Base-by-base conservation (phyloP, 2,113 vertebrate genomes). In the Delphinus delphis region DNA sequence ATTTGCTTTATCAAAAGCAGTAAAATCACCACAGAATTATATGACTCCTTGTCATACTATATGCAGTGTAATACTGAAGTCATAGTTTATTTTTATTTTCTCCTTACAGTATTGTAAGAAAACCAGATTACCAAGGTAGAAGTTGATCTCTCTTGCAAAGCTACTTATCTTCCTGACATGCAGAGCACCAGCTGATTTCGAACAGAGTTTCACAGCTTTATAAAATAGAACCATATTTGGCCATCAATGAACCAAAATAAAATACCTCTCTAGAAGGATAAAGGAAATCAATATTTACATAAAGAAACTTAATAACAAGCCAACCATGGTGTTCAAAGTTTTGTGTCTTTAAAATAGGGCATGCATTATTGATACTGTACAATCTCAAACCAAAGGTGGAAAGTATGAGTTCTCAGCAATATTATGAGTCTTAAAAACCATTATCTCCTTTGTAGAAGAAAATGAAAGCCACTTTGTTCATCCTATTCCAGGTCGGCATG, bases 251-350 rank as follows among this genome's bases (percentile, higher is more conserved):
- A 74, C 79, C 38, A 94, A 95, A 95, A 92, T 82, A 28, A 97
- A 97, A 86, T 89, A 8, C 95, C 71, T 86, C 76, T 90, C 71
- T 83, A 20, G 47, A 97, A 96, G 60, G 44, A 76, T 47, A 90
- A 96, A 73, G n/a, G 31, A 91, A 96, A 96, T 79, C 55, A 90
- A 28, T 80, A 93, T 96, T 96, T 53, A 97, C 81, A 95, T 50
- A 73, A 77, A 97, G 65, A 92, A 89, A 63, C 50, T 60, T 80
- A 93, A 63, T 92, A 93, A 92, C 26, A 68, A 90, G 26, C 26
- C 67, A 95, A 62, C 50, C 17, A 63, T 9, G 23, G 14, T 55
- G 28, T 47, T 91, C 88, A 81, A 80, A 86, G 10, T n/a, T 93
- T 53, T 8, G 15, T 21, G 20, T 38, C 20, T 47, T 50, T 55